Evolutionary conservation across 2,113 vertebrate species (phyloP), one percentile per base, ranked within the genome.

Genomic region (Mirounga angustirostris): DNA sequence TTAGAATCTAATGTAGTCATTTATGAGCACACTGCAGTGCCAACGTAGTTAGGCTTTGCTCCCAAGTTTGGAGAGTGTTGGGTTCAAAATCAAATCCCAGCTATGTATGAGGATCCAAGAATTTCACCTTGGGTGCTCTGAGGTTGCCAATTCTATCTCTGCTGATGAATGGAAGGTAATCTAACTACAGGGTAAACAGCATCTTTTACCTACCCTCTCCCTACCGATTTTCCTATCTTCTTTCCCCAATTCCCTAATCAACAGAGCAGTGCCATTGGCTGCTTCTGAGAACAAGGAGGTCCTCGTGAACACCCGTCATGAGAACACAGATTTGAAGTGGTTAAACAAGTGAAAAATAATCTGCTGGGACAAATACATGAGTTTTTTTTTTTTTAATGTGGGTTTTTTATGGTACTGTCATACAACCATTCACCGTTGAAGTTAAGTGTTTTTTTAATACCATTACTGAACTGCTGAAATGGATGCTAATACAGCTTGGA

Each of bases 371-470:
- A 99, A 99, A 99, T 98, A 99, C 98, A 89, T 98, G 98, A 98
- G 97, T 97, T 98, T 99, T 99, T 98, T 99, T 99, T 99, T 94
- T 98, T 99, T 99, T 99, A 98, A 98, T 99, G 98, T 98, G 98
- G 98, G 98, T 99, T 99, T 98, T 99, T 99, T 99, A 99, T 98
- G 98, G 99, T 98, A 99, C 98, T 99, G 99, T 99, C 99, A 99
- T 99, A 99, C 99, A 99, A 98, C 98, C 99, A 98, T 99, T 99
- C 99, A 98, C 99, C 98, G 97, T 98, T 99, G 99, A 99, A 99
- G 99, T 98, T 99, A 99, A 99, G 99, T 99, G 99, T 99, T 99
- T 99, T 99, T 99, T 99, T 99, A 99, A 99, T 99, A 98, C 99
- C 99, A 99, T 99, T 99, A 99, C 98, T 98, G 98, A 99, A 99